Percentiles rank a stretch among this genome's conserved stretches.
These are phyloP conservation scores for Pseudolycoriella hygida DNA, from an alignment of 2,888 invertebrate genomes.

Conservation along the genomic window DNA sequence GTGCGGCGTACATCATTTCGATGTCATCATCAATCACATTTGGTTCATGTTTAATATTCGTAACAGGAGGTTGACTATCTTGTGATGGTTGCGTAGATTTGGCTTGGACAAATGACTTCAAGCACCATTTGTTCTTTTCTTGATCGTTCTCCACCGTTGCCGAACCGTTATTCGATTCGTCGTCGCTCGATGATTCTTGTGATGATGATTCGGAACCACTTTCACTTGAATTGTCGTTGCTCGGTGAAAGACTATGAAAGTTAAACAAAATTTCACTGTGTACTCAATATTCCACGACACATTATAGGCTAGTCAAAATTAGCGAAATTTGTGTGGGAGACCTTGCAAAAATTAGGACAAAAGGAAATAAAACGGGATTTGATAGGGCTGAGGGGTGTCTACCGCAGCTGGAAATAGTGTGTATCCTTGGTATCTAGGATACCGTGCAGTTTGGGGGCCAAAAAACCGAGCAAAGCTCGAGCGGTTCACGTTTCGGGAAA, in stretches of 20 bases:
- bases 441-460: too few species aligned
- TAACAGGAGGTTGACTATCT: background rate
- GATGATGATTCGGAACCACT: constrained; percentile 24
- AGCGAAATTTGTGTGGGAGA: too few species aligned
- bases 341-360: too few species aligned
- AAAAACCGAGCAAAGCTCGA: too few species aligned
- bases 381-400: too few species aligned
- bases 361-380: too few species aligned
- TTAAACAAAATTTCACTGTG: background rate
- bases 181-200: constrained; percentile 12
- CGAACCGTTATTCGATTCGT: constrained; percentile 12
- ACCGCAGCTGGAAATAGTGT: too few species aligned
- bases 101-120: background rate
- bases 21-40: background rate
- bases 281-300: too few species aligned
- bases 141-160: background rate
- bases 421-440: too few species aligned
- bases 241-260: constrained; percentile 30
- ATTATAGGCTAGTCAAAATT: too few species aligned
- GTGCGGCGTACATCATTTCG: background rate
- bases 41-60: background rate
- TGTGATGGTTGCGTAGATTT: background rate
- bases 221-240: constrained; percentile 36
- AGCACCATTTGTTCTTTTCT: background rate
- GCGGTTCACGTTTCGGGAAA: too few species aligned